These are phyloP conservation scores for Cheilosia grossa DNA, from an alignment of 2,888 invertebrate species.

Conservation along the genomic window DNA sequence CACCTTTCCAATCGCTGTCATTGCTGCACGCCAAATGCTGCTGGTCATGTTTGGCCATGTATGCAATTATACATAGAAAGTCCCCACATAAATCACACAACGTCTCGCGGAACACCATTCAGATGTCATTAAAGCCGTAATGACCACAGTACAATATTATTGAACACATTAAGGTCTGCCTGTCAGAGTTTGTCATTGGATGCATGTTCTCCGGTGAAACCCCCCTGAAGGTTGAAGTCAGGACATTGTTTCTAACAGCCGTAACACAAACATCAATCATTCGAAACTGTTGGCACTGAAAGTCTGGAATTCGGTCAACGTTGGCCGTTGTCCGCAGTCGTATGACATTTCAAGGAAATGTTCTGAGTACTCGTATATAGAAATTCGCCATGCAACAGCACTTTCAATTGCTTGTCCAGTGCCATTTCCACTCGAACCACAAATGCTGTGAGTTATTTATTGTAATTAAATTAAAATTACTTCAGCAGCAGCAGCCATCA, in stretches of 20 bases:
- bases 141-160: constrained; percentile 25
- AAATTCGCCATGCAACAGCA: constrained; percentile 28
- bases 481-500: neutral
- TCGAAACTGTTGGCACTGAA: constrained; percentile 15
- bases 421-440: constrained; percentile 15
- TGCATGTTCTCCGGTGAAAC: constrained; percentile 11
- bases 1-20: constrained; percentile 17
- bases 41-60: constrained; percentile 20
- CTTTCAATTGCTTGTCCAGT: constrained; percentile 59
- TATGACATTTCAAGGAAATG: constrained; percentile 68
- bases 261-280: constrained; percentile 55
- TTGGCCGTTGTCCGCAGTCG: constrained; percentile 6
- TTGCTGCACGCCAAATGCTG: neutral
- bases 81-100: constrained; percentile 47
- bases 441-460: constrained; percentile 58
- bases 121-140: constrained; percentile 54
- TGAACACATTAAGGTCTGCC: constrained; percentile 31
- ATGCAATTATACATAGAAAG: constrained; percentile 28
- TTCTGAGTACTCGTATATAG: constrained; percentile 41
- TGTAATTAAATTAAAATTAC: constrained; percentile 61
- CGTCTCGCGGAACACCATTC: constrained; percentile 40
- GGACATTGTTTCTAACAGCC: constrained; percentile 34
- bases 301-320: constrained; percentile 54
- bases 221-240: constrained; percentile 48
- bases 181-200: constrained; percentile 36